phyloP scores from a whole-genome alignment of 2,113 vertebrate genomes.

The Oxyruncus cristatus region DNA sequence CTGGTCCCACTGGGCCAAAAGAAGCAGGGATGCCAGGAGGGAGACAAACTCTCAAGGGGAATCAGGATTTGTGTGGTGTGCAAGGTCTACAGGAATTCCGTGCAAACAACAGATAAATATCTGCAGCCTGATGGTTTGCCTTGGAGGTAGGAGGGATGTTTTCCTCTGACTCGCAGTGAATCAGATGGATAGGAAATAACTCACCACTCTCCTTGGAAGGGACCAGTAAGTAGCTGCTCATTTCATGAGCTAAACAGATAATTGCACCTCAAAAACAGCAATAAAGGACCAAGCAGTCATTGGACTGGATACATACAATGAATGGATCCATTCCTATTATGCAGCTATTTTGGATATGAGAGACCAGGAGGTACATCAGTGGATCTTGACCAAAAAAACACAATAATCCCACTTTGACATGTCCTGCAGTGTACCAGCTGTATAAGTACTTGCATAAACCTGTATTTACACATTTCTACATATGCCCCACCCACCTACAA shows the following conservation, averaged over 20 bases:
- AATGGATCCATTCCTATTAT: background rate
- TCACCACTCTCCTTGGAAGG: background rate
- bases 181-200: background rate
- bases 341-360: background rate
- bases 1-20: background rate
- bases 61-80: background rate
- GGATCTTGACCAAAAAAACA: background rate
- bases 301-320: accelerated
- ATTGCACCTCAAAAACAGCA: background rate
- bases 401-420: accelerated
- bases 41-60: background rate
- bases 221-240: background rate
- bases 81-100: background rate
- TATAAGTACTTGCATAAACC: background rate
- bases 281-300: background rate
- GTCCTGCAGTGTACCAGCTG: accelerated
- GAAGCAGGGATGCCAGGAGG: background rate
- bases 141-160: background rate
- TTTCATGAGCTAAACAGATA: background rate
- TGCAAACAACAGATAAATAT: background rate
- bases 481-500: background rate
- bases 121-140: too few relatives aligned
- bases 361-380: background rate
- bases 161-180: background rate
- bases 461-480: background rate